Base-by-base conservation (phyloP, 2,888 invertebrate species). In the Griposia aprilina region DNA sequence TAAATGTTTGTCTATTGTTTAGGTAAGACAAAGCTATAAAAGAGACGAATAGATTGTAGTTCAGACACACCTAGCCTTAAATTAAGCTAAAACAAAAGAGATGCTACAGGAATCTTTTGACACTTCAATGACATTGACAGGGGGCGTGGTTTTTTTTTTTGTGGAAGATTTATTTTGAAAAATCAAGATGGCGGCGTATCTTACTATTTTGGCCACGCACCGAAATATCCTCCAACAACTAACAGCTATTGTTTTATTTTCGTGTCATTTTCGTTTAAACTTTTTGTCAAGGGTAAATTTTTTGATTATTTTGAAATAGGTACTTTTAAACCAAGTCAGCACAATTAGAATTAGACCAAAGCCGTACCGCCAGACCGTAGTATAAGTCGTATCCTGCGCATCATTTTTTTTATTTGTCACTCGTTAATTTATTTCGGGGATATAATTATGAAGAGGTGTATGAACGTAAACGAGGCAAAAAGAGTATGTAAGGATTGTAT, bases 1-100 rank as follows among this genome's bases (percentile, higher is more conserved):
- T 80, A 48, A 79, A 84, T 80, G 62, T 67, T 84, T 62, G 66
- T 62, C 55, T 70, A 70, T 82, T 79, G 26, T 74, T 26, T 57
- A 69, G 41, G 30, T 52, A 69, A 62, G 41, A 75, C 17, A 30
- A 41, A 2, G 50, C 26, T 15, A 66, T 36, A 57, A 74, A 72
- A 73, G 13, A 50, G 68, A 65, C 41, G 20, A 72, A 57, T 70
- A 13, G 26, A 30, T 74, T 74, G 60, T 23, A 70, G 60, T 57
- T 50, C 60, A 70, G 30, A 55, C 20, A 65, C 30, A 52, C 30
- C 17, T 52, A 30, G 15, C 62, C 55, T 62, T 66, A 50, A 78
- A 57, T 69, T 68, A 17, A 69, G n/a, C 0, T 23, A 50, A 17
- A 41, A 41, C 13, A 59, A 71, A 68, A 71, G 45, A 30, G 23